Percentiles rank a stretch among this genome's conserved stretches.
These are phyloP conservation scores for Lycaena phlaeas DNA, from an alignment of 2,888 invertebrate genomes.

Conservation along the genomic window DNA sequence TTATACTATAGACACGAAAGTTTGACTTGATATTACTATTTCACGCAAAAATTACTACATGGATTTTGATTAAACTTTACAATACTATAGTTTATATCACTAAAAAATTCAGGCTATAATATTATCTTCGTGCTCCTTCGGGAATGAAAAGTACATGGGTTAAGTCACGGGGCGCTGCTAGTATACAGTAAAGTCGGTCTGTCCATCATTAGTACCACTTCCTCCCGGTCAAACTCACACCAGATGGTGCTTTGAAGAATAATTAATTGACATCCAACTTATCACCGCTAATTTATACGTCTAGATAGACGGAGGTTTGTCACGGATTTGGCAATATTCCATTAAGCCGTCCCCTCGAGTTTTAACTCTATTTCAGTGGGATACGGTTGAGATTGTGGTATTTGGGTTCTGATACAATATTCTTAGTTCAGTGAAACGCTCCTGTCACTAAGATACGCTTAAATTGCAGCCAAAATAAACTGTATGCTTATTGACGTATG, in stretches of 20 bases:
- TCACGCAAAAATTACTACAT: too few species aligned
- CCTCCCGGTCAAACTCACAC: constrained; percentile 43
- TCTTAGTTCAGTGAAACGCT: constrained; percentile 37
- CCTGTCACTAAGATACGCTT: constrained; percentile 47
- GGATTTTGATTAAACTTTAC: too few species aligned
- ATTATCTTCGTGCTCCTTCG: too few species aligned
- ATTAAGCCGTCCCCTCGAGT: constrained; percentile 26
- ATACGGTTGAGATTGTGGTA: constrained; percentile 25
- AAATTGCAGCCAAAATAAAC: constrained; percentile 66
- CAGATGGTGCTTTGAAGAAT: constrained; percentile 72
- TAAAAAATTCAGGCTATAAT: too few species aligned
- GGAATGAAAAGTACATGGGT: too few species aligned
- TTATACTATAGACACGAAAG: too few species aligned
- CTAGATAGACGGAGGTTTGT: constrained; percentile 60
- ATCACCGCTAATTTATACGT: constrained; percentile 71
- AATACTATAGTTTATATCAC: too few species aligned
- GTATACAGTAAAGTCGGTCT: constrained; percentile 27
- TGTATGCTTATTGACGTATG: constrained; percentile 46
- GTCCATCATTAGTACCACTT: constrained; percentile 40
- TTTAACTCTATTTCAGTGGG: constrained; percentile 15
- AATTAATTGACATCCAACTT: constrained; percentile 72
- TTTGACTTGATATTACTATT: too few species aligned
- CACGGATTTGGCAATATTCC: constrained; percentile 62
- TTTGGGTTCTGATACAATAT: constrained; percentile 20
- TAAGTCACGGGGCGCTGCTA: too few species aligned